These are phyloP conservation scores for Scortum barcoo DNA, from an alignment of 2,113 vertebrate species.

Conservation along the genomic window DNA sequence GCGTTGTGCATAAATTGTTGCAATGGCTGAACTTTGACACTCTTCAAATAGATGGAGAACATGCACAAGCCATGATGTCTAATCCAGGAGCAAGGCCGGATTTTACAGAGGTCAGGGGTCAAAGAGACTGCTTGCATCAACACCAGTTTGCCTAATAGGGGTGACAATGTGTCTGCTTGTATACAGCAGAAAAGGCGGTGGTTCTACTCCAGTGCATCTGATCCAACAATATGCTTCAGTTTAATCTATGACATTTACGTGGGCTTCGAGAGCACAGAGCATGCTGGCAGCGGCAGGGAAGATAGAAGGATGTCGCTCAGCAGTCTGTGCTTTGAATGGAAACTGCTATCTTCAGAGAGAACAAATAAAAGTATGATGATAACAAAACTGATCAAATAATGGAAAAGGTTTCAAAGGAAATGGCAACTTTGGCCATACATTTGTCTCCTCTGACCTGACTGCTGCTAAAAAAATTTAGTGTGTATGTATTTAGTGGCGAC, in stretches of 20 bases:
- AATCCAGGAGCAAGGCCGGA: slow-evolving; percentile 48
- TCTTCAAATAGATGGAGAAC: slow-evolving; percentile 66
- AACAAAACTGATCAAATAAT: slow-evolving; percentile 29
- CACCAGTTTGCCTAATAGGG: slow-evolving; percentile 53
- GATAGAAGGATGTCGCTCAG: slow-evolving; percentile 32
- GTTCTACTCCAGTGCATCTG: slow-evolving; percentile 64
- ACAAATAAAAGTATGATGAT: slow-evolving; percentile 37
- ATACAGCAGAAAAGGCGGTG: slow-evolving; percentile 36
- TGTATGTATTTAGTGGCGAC: not conserved
- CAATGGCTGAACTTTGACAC: slow-evolving; percentile 67
- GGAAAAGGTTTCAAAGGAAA: not conserved
- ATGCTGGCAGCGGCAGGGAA: slow-evolving; percentile 2
- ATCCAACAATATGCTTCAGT: slow-evolving; percentile 64
- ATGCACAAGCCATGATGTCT: slow-evolving; percentile 59
- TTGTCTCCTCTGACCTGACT: not conserved
- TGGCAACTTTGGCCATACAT: not conserved
- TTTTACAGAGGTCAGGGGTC: slow-evolving; percentile 62
- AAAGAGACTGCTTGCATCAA: slow-evolving; percentile 51
- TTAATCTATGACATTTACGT: slow-evolving; percentile 69
- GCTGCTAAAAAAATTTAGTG: not conserved
- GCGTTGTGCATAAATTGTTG: slow-evolving; percentile 72
- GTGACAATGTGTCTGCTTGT: slow-evolving; percentile 49
- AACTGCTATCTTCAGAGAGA: slow-evolving; percentile 38
- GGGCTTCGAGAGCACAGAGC: slow-evolving; percentile 37
- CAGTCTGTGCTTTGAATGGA: slow-evolving; percentile 38